Evolutionary conservation across 2,888 invertebrate species (phyloP).

Genomic region (Lasioglossum morio): DNA sequence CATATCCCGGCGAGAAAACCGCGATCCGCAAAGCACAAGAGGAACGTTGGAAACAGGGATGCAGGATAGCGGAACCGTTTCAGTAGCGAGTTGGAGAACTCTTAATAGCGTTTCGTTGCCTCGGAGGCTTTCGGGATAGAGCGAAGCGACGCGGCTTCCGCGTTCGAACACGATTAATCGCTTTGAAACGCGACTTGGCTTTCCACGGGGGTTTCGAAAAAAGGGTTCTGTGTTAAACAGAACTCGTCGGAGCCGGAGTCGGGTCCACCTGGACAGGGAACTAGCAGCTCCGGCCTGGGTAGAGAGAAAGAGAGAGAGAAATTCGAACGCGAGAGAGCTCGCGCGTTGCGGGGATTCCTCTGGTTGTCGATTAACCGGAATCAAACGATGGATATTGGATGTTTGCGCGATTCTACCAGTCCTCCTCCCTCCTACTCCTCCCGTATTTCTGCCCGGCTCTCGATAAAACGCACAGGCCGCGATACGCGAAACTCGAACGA

Average conservation of each 20-base stretch:
- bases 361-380: conserved; percentile 21
- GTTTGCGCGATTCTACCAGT: conserved; percentile 6
- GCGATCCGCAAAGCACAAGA: neutral
- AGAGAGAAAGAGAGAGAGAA: neutral
- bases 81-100: conserved; percentile 11
- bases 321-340: neutral
- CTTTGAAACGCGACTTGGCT: conserved; percentile 11
- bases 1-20: neutral
- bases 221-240: neutral
- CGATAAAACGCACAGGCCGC: conserved; percentile 8
- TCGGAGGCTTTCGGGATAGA: neutral
- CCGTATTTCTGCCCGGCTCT: neutral
- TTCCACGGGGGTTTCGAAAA: neutral
- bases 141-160: neutral
- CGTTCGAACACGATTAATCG: conserved; percentile 11
- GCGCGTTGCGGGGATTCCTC: conserved; percentile 1
- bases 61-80: conserved; percentile 4
- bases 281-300: neutral
- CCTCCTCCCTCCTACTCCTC: neutral
- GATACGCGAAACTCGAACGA: neutral
- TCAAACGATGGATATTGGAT: conserved; percentile 27
- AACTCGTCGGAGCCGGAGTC: neutral
- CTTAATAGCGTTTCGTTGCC: conserved; percentile 33
- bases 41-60: neutral
- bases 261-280: neutral